phyloP scores from a whole-genome alignment of 2,797 vertebrate genomes.

The Mycteria americana region DNA sequence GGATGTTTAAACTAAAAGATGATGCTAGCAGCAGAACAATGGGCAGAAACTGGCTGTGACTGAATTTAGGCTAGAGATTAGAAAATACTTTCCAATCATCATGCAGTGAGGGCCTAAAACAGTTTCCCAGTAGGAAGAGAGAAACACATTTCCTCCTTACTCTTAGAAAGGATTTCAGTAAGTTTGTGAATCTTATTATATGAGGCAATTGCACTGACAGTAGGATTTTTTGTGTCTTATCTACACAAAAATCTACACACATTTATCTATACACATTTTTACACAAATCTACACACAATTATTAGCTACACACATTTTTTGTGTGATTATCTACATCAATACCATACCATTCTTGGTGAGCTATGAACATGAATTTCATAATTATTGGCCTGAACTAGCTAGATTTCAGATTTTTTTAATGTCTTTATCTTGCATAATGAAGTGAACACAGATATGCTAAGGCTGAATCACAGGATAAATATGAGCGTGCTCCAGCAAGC shows the following conservation, averaged over 20 bases:
- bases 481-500: not conserved
- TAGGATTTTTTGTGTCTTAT: not conserved
- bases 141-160: not conserved
- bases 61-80: not conserved
- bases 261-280: no score
- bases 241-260: no score
- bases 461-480: not conserved
- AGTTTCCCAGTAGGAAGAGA: not conserved
- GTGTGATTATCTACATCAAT: not conserved
- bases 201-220: not conserved
- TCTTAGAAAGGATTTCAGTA: not conserved
- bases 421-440: not conserved
- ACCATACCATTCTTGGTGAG: not conserved
- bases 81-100: not conserved
- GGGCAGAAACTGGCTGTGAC: not conserved
- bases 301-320: no score
- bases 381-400: not conserved
- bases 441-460: not conserved
- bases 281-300: no score
- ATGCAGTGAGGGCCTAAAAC: not conserved
- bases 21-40: not conserved
- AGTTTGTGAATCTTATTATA: not conserved
- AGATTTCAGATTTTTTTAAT: not conserved
- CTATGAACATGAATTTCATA: not conserved
- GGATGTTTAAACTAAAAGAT: not conserved